phyloP scores from a whole-genome alignment of 2,888 invertebrate genomes.

The Biston stratarius region DNA sequence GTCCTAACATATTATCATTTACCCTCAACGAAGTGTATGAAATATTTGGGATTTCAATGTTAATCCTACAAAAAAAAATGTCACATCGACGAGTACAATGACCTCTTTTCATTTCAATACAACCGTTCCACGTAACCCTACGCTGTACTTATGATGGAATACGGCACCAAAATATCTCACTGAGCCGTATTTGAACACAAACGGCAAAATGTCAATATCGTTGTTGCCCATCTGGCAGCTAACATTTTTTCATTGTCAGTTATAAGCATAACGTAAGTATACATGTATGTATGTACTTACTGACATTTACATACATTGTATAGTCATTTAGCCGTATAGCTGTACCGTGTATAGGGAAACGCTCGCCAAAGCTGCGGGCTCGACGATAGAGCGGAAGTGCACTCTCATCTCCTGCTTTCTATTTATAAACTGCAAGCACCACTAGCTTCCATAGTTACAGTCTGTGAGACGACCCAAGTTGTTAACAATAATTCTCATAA shows the following conservation, averaged over 20 bases:
- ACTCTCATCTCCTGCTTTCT: slow-evolving; percentile 70
- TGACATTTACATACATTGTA: not conserved
- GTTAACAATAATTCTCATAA: not conserved
- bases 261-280: not conserved
- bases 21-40: no score
- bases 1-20: no score
- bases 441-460: slow-evolving; percentile 1
- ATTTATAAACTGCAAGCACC: slow-evolving; percentile 62
- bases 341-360: not conserved
- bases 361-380: slow-evolving; percentile 57
- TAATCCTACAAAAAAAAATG: no score
- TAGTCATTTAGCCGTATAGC: not conserved
- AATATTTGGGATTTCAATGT: no score
- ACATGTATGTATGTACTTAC: not conserved
- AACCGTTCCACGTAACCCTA: no score
- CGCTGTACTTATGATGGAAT: no score
- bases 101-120: no score
- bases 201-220: not conserved
- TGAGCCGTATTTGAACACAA: not conserved
- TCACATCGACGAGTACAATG: no score
- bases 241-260: not conserved
- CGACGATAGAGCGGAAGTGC: slow-evolving; percentile 67
- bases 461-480: not conserved
- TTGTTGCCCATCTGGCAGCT: not conserved
- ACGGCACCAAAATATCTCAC: not conserved